Base-by-base conservation (phyloP, 1,140 invertebrate species). In the Heliconius nattereri region DNA sequence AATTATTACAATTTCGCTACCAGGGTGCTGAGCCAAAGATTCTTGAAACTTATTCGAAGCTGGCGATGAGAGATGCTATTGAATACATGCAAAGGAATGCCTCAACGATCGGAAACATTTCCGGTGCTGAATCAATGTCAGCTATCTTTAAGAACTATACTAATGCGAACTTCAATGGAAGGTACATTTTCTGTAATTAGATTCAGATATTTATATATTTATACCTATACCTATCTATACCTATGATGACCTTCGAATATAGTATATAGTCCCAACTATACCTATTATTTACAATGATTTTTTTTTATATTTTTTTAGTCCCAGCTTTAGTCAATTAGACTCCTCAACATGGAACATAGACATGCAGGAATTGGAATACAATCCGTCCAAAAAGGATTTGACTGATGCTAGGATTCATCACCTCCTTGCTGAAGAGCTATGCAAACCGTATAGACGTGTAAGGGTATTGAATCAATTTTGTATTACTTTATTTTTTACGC, bases 331-430 rank as follows among this genome's bases (percentile, higher is more conserved):
- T 86, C 97, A 97, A 94, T 91, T 97, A 85, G 97, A 98, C 89
- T 95, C 96, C 16, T 97, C 96, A 70, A 97, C 96, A 3, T 97
- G 97, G 96, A 98, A 98, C 93, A 96, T 98, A 84, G 98, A 99
- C 90, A 97, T 99, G 95, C 98, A 98, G 90, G 98, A 98, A 89
- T 92, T 99, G 85, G 98, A 98, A 89, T 98, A 98, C 89, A 98
- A 98, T 95, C 97, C 98, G 75, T 98, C 97, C 57, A 98, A 97
- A 88, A 98, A 98, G 91, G 98, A 98, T 95, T 92, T 98, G 74
- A 98, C 98, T 7, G 98, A 99, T 92, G 98, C 98, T 13, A 97
- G 96, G 91, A 98, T 99, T 83, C 98, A 99, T 94, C 98, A 99
- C 93, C 95, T 99, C 52, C 94, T 99, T 20, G 97, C 97, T 11